These are phyloP conservation scores for Dromius quadrimaculatus DNA, from an alignment of 2,888 invertebrate species.

Conservation along the genomic window DNA sequence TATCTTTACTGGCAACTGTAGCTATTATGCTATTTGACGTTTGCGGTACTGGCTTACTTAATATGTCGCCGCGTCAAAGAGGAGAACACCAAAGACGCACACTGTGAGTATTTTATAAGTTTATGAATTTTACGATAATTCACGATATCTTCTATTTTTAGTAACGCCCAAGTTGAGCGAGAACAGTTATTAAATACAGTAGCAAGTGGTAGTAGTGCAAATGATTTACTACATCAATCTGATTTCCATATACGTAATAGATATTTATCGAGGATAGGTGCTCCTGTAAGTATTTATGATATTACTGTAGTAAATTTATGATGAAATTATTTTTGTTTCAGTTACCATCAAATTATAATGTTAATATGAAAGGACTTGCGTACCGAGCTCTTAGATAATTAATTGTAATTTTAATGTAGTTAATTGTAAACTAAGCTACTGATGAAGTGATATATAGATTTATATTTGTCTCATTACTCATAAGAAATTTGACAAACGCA, in stretches of 20 bases:
- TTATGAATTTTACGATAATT: conserved; percentile 23
- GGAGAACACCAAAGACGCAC: conserved; percentile 64
- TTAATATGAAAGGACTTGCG: conserved; percentile 62
- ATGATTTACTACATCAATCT: conserved; percentile 64
- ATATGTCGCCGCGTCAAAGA: conserved; percentile 77
- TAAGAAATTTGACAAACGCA: conserved; percentile 18
- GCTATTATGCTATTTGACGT: conserved; percentile 81
- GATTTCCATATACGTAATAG: conserved; percentile 73
- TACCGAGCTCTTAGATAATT: conserved; percentile 63
- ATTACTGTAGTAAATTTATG: too few species aligned
- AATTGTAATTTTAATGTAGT: conserved; percentile 12
- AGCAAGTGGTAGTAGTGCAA: conserved; percentile 39
- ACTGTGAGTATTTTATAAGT: conserved; percentile 60
- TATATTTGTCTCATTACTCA: conserved; percentile 35
- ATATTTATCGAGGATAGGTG: conserved; percentile 72
- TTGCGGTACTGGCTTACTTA: conserved; percentile 76
- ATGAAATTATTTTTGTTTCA: conserved; percentile 58
- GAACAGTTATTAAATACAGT: conserved; percentile 69
- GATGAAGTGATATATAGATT: conserved; percentile 34
- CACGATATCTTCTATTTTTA: conserved; percentile 53
- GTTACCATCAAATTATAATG: conserved; percentile 64
- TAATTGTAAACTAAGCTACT: not conserved
- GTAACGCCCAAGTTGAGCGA: conserved; percentile 68
- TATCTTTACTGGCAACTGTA: conserved; percentile 80
- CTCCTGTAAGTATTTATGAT: conserved; percentile 72